phyloP scores from a whole-genome alignment of 2,888 invertebrate genomes.

The Athrips mouffetella region DNA sequence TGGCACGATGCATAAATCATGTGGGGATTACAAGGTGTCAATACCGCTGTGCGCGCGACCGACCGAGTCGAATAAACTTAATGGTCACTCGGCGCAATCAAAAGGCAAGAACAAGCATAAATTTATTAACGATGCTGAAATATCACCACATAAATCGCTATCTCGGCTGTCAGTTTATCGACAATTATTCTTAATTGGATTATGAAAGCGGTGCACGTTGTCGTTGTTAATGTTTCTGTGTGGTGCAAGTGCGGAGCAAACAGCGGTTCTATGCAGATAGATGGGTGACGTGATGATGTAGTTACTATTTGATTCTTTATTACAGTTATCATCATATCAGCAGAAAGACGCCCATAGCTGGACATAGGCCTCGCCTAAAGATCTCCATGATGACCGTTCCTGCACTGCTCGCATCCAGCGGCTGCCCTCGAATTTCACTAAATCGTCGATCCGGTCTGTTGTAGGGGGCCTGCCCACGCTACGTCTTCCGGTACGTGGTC shows the following conservation, averaged over 20 bases:
- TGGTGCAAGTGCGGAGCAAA: conserved; percentile 33
- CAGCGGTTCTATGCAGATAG: no score
- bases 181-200: conserved; percentile 79
- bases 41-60: conserved; percentile 43
- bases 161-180: conserved; percentile 74
- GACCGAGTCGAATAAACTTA: conserved; percentile 64
- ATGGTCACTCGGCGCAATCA: conserved; percentile 69
- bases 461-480: no score
- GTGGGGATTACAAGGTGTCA: conserved; percentile 58
- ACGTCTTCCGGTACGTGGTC: no score
- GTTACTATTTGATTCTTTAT: no score
- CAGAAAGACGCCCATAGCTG: no score
- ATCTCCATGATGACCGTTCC: no score
- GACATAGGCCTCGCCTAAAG: no score
- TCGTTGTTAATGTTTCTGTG: conserved; percentile 29
- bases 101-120: conserved; percentile 75
- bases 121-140: conserved; percentile 77
- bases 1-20: conserved; percentile 47
- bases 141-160: conserved; percentile 77
- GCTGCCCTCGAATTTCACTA: no score
- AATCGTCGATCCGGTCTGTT: no score
- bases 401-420: no score
- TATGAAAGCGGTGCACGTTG: conserved; percentile 68
- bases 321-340: no score
- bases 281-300: no score